Conservation (phyloP, 2,888 invertebrate species). For the Chloroclystis v-ata region DNA sequence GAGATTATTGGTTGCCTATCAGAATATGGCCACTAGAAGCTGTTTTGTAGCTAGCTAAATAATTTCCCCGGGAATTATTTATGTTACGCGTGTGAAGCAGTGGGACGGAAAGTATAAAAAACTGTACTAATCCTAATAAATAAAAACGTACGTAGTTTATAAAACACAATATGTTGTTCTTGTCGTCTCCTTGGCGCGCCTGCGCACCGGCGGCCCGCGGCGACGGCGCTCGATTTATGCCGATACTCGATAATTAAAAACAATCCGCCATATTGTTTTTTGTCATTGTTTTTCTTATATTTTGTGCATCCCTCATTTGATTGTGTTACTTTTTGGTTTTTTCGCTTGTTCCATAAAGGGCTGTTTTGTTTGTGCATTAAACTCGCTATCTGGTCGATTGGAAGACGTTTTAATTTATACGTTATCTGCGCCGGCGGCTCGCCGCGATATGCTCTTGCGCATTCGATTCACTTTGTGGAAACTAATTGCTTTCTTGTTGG, state of each 20-base stretch:
- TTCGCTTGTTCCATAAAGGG: conserved; percentile 48
- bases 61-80: too few species aligned
- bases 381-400: conserved; percentile 56
- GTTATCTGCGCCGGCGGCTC: conserved; percentile 38
- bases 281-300: conserved; percentile 47
- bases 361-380: conserved; percentile 54
- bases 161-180: too few species aligned
- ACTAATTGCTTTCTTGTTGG: conserved; percentile 24
- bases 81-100: too few species aligned
- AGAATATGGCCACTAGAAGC: too few species aligned
- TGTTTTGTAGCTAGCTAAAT: too few species aligned
- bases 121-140: too few species aligned
- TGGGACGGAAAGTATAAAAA: too few species aligned
- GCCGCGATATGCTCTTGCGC: conserved; percentile 8
- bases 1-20: too few species aligned
- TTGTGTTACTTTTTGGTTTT: conserved; percentile 69
- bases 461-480: conserved; percentile 14
- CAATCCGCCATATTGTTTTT: conserved; percentile 75
- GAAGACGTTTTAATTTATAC: conserved; percentile 73
- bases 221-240: conserved; percentile 76
- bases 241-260: conserved; percentile 79
- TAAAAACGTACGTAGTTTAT: neutral
- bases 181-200: conserved; percentile 44
- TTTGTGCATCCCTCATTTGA: conserved; percentile 77
- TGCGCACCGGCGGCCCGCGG: conserved; percentile 63